Evolutionary conservation across 2,797 vertebrate species (phyloP).

Genomic region (Myotis vivesi): DNA sequence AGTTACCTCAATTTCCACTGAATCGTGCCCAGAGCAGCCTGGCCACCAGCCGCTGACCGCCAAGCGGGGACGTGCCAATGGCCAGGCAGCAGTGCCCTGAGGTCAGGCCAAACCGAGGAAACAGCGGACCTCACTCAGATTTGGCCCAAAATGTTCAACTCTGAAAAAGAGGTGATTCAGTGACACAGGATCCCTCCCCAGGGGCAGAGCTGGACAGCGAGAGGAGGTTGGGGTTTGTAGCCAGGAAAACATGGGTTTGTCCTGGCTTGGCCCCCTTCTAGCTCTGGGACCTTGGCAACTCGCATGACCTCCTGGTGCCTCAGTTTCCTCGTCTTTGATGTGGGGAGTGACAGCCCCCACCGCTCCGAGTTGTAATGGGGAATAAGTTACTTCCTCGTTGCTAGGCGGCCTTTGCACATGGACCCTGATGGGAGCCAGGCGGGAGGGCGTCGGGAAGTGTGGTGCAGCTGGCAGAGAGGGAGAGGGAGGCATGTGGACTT

Average conservation of each 20-base stretch:
- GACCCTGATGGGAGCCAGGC: rapidly evolving
- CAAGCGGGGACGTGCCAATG: neutral
- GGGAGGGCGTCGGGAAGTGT: rapidly evolving
- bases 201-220: neutral
- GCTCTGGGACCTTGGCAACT: neutral
- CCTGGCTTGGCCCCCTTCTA: neutral
- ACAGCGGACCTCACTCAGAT: neutral
- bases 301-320: neutral
- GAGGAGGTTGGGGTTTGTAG: neutral
- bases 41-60: neutral
- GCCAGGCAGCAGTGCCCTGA: neutral
- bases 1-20: neutral
- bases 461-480: too few species aligned
- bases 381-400: rapidly evolving
- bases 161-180: neutral
- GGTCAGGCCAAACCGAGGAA: conserved; percentile 24
- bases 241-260: neutral
- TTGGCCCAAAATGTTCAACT: neutral
- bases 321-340: neutral
- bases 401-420: rapidly evolving
- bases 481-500: neutral
- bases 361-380: neutral
- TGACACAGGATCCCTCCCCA: neutral
- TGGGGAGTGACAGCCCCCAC: rapidly evolving
- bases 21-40: neutral